Base-by-base conservation (phyloP, 2,888 invertebrate species). In the Pasiphila rectangulata region DNA sequence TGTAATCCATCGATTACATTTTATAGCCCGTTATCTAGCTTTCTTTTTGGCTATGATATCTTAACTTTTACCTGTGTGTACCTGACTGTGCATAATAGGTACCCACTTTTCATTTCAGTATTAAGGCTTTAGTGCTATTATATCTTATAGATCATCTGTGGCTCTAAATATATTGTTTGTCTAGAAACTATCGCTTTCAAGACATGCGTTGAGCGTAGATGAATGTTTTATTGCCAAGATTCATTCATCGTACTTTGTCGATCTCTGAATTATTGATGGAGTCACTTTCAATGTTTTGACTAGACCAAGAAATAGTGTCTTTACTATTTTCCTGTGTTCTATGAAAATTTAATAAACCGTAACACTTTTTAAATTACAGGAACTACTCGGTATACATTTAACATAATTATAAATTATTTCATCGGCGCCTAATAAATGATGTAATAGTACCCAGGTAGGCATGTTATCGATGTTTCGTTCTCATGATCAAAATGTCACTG, bases 401-500 rank as follows among this genome's bases (percentile, higher is more conserved):
- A n/a, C n/a, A n/a, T n/a, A n/a, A n/a, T n/a, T n/a, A n/a, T n/a
- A n/a, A n/a, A n/a, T n/a, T n/a, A n/a, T n/a, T n/a, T n/a, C n/a
- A n/a, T n/a, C n/a, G n/a, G n/a, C n/a, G n/a, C n/a, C n/a, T n/a
- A n/a, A n/a, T n/a, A n/a, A n/a, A n/a, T n/a, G n/a, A n/a, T n/a
- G n/a, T n/a, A n/a, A n/a, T n/a, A n/a, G n/a, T n/a, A n/a, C n/a
- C n/a, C n/a, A n/a, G n/a, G n/a, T n/a, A 21, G 2, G 21, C 21
- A 21, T 21, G n/a, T 21, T 21, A 21, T 21, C 21, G 7, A 21
- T 6, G 2, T 17, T 10, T 10, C 30, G 29, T 25, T 20, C 17
- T 37, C 41, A 30, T 45, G 32, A 50, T 13, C 9, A 10, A 23
- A 32, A 35, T 36, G 37, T 27, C 34, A 49, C 47, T 45, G 44